phyloP scores from a whole-genome alignment of 2,797 vertebrate genomes.

The Megalops cyprinoides region DNA sequence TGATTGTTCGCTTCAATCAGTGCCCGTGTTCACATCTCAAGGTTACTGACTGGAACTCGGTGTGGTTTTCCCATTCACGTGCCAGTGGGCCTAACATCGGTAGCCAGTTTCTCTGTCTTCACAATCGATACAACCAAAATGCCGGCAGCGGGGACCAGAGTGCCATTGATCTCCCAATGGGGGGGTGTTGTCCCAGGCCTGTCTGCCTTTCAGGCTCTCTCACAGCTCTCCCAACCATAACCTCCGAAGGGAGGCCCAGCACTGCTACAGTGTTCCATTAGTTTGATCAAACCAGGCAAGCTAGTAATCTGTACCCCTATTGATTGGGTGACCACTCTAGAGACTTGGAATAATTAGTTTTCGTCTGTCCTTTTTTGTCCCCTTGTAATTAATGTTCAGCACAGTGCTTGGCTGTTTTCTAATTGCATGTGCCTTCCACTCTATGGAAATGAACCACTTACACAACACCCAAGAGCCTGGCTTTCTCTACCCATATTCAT shows the following conservation, averaged over 20 bases:
- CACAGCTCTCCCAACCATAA: constrained; percentile 33
- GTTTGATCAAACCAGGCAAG: constrained; percentile 56
- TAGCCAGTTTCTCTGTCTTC: constrained; percentile 31
- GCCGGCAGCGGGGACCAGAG: constrained; percentile 38
- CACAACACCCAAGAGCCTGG: constrained; percentile 28
- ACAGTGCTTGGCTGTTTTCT: constrained; percentile 64
- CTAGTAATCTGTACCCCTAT: constrained; percentile 72
- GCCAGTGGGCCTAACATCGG: constrained; percentile 7
- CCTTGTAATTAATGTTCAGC: constrained; percentile 68
- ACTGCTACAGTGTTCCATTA: constrained; percentile 59
- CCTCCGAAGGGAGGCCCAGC: constrained; percentile 26
- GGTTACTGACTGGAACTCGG: constrained; percentile 30
- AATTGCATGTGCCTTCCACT: constrained; percentile 62
- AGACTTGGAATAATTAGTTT: constrained; percentile 73
- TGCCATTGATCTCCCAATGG: constrained; percentile 41
- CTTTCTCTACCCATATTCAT: constrained; percentile 22
- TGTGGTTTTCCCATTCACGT: background rate
- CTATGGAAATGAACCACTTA: constrained; percentile 48
- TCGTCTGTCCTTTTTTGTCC: constrained; percentile 71
- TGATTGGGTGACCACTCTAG: constrained; percentile 73
- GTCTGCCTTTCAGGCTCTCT: background rate
- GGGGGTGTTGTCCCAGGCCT: constrained; percentile 15
- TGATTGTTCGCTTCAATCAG: background rate
- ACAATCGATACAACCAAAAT: constrained; percentile 44
- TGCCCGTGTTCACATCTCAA: background rate